Percentiles rank a stretch among this genome's conserved stretches.
phyloP scores from a whole-genome alignment of 2,113 vertebrate genomes.

The Gymnocephalus cernua region DNA sequence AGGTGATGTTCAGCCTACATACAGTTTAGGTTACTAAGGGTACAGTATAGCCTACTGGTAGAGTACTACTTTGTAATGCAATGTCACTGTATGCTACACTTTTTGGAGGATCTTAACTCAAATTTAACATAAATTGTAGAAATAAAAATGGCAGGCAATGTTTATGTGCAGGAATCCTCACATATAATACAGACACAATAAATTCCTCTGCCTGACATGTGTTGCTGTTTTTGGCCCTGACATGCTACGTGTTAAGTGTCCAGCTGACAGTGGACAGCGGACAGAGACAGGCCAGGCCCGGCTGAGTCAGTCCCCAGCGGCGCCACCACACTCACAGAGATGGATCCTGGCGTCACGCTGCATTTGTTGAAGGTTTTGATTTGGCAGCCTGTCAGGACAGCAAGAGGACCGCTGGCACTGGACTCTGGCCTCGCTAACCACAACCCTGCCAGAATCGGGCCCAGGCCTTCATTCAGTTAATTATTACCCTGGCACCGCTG shows the following conservation, averaged over 20 bases:
- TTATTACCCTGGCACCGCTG: constrained; percentile 43
- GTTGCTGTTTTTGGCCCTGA: too few relatives aligned
- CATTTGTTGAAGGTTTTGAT: constrained; percentile 55
- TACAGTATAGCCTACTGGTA: too few relatives aligned
- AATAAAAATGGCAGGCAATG: too few relatives aligned
- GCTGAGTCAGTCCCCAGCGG: neutral
- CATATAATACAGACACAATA: too few relatives aligned
- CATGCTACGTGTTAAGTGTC: constrained; percentile 29
- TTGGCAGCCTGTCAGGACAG: constrained; percentile 42
- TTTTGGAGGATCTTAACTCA: too few relatives aligned
- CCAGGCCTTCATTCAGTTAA: constrained; percentile 27
- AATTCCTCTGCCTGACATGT: too few relatives aligned
- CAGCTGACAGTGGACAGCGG: constrained; percentile 44
- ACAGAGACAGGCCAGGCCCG: constrained; percentile 13
- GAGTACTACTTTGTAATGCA: too few relatives aligned
- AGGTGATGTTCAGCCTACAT: too few relatives aligned
- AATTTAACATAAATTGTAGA: too few relatives aligned
- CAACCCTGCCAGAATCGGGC: constrained; percentile 34
- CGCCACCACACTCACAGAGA: constrained; percentile 43
- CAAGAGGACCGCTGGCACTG: constrained; percentile 45
- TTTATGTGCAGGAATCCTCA: too few relatives aligned
- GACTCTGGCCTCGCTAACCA: constrained; percentile 28
- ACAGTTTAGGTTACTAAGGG: too few relatives aligned
- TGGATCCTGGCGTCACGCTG: constrained; percentile 54
- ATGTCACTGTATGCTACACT: too few relatives aligned